A percentile compares a stretch with the other conserved stretches of the same genome.
Evolutionary conservation across 2,113 vertebrate genomes (phyloP).

Genomic region (Reinhardtius hippoglossoides): DNA sequence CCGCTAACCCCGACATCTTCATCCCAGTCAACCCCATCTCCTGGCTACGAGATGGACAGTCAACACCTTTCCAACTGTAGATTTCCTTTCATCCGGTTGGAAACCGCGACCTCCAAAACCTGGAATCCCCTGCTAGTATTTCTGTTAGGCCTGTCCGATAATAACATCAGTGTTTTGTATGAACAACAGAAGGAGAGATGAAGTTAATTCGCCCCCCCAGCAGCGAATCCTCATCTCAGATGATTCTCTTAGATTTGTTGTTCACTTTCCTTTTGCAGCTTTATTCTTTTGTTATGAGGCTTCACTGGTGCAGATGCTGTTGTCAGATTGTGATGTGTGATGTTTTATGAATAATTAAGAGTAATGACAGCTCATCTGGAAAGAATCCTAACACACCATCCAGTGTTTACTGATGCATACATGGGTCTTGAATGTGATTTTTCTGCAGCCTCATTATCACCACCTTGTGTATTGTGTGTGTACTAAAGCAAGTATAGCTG

Average conservation of each 20-base stretch:
- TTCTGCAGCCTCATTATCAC: slow-evolving; percentile 41
- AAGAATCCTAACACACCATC: slow-evolving; percentile 54
- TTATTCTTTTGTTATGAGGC: slow-evolving; percentile 39
- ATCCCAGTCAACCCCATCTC: slow-evolving; percentile 17
- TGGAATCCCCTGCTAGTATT: slow-evolving; percentile 55
- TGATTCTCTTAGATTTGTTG: slow-evolving; percentile 74
- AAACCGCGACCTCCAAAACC: slow-evolving; percentile 41
- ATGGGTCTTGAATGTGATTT: slow-evolving; percentile 54
- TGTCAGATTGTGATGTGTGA: slow-evolving; percentile 53
- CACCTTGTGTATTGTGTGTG: slow-evolving; percentile 36
- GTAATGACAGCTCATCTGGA: slow-evolving; percentile 49
- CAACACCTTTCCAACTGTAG: slow-evolving; percentile 35
- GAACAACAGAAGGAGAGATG: slow-evolving; percentile 75
- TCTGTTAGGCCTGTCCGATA: slow-evolving; percentile 46
- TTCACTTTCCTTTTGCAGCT: slow-evolving; percentile 47
- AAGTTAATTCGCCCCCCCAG: slow-evolving; percentile 52
- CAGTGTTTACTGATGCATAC: slow-evolving; percentile 58
- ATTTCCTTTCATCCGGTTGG: slow-evolving; percentile 38
- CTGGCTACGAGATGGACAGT: slow-evolving; percentile 47
- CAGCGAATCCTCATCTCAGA: slow-evolving; percentile 48
- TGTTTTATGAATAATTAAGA: slow-evolving; percentile 72
- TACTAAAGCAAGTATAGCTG: slow-evolving; percentile 60
- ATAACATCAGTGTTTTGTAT: slow-evolving; percentile 53
- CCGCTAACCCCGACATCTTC: slow-evolving; percentile 82
- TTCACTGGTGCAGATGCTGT: slow-evolving; percentile 56